phyloP scores from a whole-genome alignment of 2,113 vertebrate genomes.

The Laticauda laticaudata region DNA sequence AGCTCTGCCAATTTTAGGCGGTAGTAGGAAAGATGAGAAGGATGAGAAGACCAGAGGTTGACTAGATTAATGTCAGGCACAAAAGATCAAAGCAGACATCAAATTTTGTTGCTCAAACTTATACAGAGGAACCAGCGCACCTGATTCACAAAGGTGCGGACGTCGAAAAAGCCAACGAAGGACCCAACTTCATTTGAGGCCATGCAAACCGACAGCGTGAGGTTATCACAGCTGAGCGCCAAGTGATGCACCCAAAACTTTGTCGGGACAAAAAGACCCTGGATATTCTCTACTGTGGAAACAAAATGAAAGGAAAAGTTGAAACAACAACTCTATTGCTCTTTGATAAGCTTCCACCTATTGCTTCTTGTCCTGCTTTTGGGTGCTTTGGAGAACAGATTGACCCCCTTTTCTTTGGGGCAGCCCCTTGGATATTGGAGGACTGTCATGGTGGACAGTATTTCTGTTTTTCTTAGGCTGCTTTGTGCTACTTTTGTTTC shows the following conservation, averaged over 20 bases:
- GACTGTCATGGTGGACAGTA: too few species aligned
- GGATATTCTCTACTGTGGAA: constrained; percentile 77
- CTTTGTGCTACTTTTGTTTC: too few species aligned
- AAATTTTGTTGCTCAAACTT: neutral
- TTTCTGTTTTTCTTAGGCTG: too few species aligned
- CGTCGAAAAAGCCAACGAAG: constrained; percentile 87
- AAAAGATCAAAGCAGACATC: neutral
- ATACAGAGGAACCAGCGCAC: constrained; percentile 60
- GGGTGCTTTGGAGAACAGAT: too few species aligned
- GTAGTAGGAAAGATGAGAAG: neutral
- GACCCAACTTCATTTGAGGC: constrained; percentile 70
- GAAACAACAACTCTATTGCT: neutral
- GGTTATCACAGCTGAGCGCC: constrained; percentile 89
- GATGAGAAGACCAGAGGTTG: too few species aligned
- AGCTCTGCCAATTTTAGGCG: too few species aligned
- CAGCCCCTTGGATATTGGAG: too few species aligned
- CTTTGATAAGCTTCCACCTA: neutral
- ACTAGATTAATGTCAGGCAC: neutral
- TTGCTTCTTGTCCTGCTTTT: too few species aligned
- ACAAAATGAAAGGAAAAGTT: constrained; percentile 10
- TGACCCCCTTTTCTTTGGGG: too few species aligned
- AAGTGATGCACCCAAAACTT: constrained; percentile 83
- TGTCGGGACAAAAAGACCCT: constrained; percentile 71
- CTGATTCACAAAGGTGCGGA: constrained; percentile 88
- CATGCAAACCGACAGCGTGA: constrained; percentile 88